Evolutionary conservation across 2,113 vertebrate genomes (phyloP).

Genomic region (Apus apus): DNA sequence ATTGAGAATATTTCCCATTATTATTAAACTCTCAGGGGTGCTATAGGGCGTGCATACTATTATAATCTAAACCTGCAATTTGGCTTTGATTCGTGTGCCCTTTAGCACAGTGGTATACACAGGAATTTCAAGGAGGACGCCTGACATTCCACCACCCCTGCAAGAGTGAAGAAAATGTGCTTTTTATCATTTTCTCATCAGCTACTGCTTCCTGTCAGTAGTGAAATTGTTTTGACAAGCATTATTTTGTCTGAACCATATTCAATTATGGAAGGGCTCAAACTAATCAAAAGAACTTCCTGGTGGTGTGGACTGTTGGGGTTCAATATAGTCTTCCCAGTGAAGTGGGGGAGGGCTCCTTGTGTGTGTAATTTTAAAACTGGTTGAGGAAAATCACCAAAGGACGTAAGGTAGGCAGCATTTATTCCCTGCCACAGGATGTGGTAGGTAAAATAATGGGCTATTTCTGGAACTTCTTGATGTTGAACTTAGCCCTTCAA

Average conservation of each 20-base stretch:
- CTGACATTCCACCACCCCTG: background rate
- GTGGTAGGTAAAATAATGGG: background rate
- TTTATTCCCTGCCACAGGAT: background rate
- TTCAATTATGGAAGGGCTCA: background rate
- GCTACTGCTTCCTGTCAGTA: constrained; percentile 13
- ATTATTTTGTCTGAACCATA: background rate
- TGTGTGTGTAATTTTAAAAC: background rate
- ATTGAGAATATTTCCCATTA: constrained; percentile 44
- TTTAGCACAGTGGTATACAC: background rate
- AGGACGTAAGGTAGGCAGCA: background rate
- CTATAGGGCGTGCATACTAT: background rate
- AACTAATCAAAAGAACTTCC: background rate
- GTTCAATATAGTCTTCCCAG: background rate
- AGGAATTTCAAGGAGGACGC: background rate
- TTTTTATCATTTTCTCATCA: constrained; percentile 17
- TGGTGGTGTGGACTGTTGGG: background rate
- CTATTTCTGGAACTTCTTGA: background rate
- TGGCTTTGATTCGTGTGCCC: background rate
- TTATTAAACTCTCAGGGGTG: constrained; percentile 32
- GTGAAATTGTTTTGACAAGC: background rate
- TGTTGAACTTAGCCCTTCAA: background rate
- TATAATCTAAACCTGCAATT: background rate
- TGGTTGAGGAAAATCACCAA: background rate
- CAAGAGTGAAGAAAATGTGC: background rate
- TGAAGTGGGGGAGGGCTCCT: background rate